Conservation (phyloP, 2,797 vertebrate genomes). For the Nyctalus aviator region DNA sequence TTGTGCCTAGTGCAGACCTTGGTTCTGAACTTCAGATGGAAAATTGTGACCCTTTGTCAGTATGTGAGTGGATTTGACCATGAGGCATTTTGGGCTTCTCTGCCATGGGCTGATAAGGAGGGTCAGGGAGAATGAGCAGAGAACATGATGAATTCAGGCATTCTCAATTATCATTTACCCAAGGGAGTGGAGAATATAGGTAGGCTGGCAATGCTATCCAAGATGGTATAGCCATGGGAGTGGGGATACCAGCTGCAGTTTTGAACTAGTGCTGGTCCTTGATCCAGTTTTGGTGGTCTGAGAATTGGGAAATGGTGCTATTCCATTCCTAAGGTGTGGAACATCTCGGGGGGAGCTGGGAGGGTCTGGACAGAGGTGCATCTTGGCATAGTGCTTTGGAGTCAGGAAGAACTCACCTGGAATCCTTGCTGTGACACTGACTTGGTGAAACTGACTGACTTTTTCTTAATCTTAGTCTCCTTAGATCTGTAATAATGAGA, state of each 20-base stretch:
- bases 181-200: not conserved
- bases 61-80: not conserved
- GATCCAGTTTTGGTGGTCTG: not conserved
- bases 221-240: too few relatives aligned
- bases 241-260: not conserved
- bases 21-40: conserved; percentile 2
- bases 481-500: not conserved
- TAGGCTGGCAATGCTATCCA: not conserved
- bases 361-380: not conserved
- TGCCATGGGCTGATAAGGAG: not conserved
- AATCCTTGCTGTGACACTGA: not conserved
- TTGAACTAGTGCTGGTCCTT: not conserved
- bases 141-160: too few relatives aligned
- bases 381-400: not conserved
- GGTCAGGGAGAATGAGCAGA: not conserved
- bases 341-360: not conserved
- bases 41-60: not conserved
- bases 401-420: not conserved
- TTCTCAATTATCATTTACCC: not conserved
- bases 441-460: not conserved
- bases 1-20: not conserved
- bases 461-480: not conserved
- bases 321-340: not conserved
- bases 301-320: not conserved
- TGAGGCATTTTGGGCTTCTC: not conserved